Base-by-base conservation (phyloP, 2,113 vertebrate genomes). In the Coregonus clupeaformis region DNA sequence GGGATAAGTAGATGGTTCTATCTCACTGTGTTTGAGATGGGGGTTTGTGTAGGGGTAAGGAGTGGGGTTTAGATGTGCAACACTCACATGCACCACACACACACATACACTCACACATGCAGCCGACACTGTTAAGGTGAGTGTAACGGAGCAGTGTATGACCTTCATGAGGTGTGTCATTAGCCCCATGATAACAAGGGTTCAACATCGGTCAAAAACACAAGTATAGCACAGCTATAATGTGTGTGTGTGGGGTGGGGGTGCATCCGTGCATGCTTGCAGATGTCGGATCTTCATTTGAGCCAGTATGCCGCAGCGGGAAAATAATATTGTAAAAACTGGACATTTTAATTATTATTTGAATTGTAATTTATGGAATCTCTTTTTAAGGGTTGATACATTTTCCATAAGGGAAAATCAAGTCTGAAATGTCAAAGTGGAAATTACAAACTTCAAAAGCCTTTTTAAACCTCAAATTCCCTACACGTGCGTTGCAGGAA, bases 101-200 rank as follows among this genome's bases (percentile, higher is more conserved):
- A 84, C 71, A 81, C 47, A 71, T 57, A 71, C 77, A 75, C 68
- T 68, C 57, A 80, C 73, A 22, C 57, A 63, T 71, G 63, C 45
- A 22, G 45, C 78, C 27, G 11, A 30, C 76, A 79, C 69, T 73
- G 68, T 59, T 78, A 63, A 79, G 69, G 83, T 84, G 20, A 76
- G 72, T 81, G 78, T 91, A 87, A 89, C 74, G 60, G 82, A 87
- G 78, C 82, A 64, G 77, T 87, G 68, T 77, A 77, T 85, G 82
- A 86, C 81, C 80, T 91, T 94, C 77, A 85, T 85, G 29, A 82
- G 82, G 80, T 86, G 90, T 70, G 68, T 79, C 73, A 88, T 85
- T 82, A 77, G 71, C 78, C 76, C 6, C 72, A 83, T 63, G 30
- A 79, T 76, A 69, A 6, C 32, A 32, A 32, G 32, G 32, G 32